Conservation (phyloP, 2,113 vertebrate genomes). For the Dipodomys spectabilis region DNA sequence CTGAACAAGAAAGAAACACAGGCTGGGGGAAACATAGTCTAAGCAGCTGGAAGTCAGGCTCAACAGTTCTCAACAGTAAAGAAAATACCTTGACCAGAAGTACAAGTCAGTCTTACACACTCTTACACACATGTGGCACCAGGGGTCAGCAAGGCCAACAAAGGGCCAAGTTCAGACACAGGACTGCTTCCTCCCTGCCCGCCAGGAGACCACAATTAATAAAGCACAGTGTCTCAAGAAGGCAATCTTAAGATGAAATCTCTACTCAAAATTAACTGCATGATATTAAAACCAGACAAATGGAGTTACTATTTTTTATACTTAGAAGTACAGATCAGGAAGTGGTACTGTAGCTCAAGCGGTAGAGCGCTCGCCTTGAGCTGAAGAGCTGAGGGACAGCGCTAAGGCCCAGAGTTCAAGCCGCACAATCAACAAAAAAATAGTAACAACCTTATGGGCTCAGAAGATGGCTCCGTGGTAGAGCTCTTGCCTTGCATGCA, state of each 20-base stretch:
- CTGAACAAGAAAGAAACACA: slow-evolving; percentile 83
- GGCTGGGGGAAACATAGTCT: background rate
- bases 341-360: no score
- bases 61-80: background rate
- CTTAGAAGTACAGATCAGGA: no score
- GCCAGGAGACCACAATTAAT: no score
- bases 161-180: background rate
- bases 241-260: background rate
- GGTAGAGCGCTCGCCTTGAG: no score
- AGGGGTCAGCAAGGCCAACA: background rate
- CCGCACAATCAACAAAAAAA: no score
- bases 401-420: no score
- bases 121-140: background rate
- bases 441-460: no score
- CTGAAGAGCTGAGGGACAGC: no score
- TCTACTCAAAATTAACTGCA: slow-evolving; percentile 17
- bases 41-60: background rate
- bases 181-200: background rate
- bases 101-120: background rate
- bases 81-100: background rate
- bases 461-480: no score
- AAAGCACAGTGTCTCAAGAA: background rate
- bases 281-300: background rate
- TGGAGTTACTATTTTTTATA: background rate
- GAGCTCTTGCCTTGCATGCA: no score